Conservation (phyloP, 2,113 vertebrate species). For the Mungos mungo region DNA sequence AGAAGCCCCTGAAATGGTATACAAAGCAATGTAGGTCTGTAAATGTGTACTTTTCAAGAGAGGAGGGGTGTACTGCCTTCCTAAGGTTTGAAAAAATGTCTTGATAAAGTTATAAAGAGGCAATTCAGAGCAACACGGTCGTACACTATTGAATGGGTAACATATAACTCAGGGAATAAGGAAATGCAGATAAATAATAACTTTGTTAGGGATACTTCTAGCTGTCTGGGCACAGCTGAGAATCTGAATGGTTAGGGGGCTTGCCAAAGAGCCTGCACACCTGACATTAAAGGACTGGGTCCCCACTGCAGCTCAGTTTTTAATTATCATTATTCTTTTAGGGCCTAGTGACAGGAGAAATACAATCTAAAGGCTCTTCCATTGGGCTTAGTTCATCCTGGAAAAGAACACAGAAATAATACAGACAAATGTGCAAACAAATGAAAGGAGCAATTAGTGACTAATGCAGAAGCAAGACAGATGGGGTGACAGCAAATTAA, state of each 20-base stretch:
- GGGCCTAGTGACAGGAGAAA: neutral
- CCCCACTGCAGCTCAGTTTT: neutral
- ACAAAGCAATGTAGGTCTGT: neutral
- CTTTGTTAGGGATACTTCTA: neutral
- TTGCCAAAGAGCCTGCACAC: neutral
- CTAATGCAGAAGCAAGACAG: slow-evolving; percentile 67
- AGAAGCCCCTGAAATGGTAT: neutral
- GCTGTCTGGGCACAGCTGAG: neutral
- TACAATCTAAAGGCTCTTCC: neutral
- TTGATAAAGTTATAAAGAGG: slow-evolving; percentile 12
- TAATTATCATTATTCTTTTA: neutral
- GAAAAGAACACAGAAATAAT: slow-evolving; percentile 37
- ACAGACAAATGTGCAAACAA: neutral
- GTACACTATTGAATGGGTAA: neutral
- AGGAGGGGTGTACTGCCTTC: neutral
- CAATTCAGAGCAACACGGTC: neutral
- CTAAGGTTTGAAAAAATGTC: neutral
- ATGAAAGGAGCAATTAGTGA: slow-evolving; percentile 66
- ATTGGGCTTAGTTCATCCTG: slow-evolving; percentile 44
- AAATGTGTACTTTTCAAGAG: neutral
- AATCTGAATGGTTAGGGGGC: neutral
- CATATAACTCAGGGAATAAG: neutral
- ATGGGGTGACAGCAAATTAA: slow-evolving; percentile 75
- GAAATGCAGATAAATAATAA: neutral
- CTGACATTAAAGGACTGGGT: neutral